These are phyloP conservation scores for Sebastes steindachneri DNA, from an alignment of 2,797 vertebrate species.

Conservation along the genomic window DNA sequence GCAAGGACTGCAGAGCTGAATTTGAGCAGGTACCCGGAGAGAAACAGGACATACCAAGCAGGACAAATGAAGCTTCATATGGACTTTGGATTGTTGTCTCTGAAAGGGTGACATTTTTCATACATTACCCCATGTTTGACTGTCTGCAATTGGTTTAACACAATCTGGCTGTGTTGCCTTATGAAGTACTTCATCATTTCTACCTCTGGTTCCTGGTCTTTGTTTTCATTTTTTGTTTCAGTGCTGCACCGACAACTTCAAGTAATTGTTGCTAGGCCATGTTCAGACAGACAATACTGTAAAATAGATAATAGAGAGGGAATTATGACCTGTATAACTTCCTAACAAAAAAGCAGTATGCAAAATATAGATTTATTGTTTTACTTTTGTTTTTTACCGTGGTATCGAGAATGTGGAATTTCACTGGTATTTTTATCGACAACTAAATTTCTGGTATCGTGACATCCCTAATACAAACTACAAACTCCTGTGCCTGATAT, in stretches of 20 bases:
- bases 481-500: not conserved
- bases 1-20: not conserved
- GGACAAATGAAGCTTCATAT: not conserved
- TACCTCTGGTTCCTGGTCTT: slow-evolving; percentile 44
- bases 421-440: too few species aligned
- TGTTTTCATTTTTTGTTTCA: slow-evolving; percentile 7
- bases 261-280: not conserved
- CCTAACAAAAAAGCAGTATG: too few species aligned
- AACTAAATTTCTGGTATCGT: too few species aligned
- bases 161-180: slow-evolving; percentile 20
- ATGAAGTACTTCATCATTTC: slow-evolving; percentile 10
- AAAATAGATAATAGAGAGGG: too few species aligned
- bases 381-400: too few species aligned
- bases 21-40: not conserved
- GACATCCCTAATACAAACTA: too few species aligned
- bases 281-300: not conserved
- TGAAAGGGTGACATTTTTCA: not conserved
- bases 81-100: slow-evolving; percentile 5
- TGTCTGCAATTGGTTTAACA: not conserved
- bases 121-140: not conserved
- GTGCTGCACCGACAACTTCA: not conserved
- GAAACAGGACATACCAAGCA: not conserved
- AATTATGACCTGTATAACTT: too few species aligned
- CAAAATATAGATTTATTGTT: too few species aligned
- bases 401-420: too few species aligned